These are phyloP conservation scores for Liposcelis brunnea DNA, from an alignment of 2,888 invertebrate genomes.

Conservation along the genomic window DNA sequence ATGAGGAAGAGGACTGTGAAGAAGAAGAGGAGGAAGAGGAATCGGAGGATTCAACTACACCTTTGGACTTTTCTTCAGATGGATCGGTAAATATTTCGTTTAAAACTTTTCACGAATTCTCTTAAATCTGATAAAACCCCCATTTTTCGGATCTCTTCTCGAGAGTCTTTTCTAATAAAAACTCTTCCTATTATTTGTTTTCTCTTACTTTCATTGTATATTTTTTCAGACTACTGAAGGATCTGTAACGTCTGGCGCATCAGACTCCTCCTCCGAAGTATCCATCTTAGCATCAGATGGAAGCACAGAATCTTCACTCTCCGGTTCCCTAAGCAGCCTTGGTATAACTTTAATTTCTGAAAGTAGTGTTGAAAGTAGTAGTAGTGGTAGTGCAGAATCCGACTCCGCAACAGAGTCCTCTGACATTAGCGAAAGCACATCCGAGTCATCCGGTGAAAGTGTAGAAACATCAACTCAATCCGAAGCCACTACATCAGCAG, in stretches of 20 bases:
- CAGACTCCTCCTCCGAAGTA: neutral
- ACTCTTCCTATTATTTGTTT: too few relatives aligned
- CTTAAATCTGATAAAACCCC: too few relatives aligned
- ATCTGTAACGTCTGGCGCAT: constrained; percentile 10
- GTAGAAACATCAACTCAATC: too few relatives aligned
- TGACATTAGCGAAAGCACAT: neutral
- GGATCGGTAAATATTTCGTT: neutral
- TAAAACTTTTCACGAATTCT: too few relatives aligned
- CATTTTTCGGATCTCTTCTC: too few relatives aligned
- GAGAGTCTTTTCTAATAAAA: too few relatives aligned
- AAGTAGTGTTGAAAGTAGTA: too few relatives aligned
- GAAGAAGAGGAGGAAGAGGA: constrained; percentile 33
- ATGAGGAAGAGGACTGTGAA: constrained; percentile 27
- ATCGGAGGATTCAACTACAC: constrained; percentile 1
- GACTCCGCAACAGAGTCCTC: neutral
- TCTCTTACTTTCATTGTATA: too few relatives aligned
- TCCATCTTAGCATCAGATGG: neutral
- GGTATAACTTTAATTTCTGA: too few relatives aligned
- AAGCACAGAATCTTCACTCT: too few relatives aligned
- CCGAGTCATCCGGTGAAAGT: neutral
- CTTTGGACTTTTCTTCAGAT: neutral
- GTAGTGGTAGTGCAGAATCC: too few relatives aligned
- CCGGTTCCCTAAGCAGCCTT: too few relatives aligned
- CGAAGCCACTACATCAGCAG: neutral
- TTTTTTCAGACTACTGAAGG: constrained; percentile 11